Percentiles rank a stretch among this genome's conserved stretches.
phyloP scores from a whole-genome alignment of 2,113 vertebrate genomes.

The Cairina moschata region DNA sequence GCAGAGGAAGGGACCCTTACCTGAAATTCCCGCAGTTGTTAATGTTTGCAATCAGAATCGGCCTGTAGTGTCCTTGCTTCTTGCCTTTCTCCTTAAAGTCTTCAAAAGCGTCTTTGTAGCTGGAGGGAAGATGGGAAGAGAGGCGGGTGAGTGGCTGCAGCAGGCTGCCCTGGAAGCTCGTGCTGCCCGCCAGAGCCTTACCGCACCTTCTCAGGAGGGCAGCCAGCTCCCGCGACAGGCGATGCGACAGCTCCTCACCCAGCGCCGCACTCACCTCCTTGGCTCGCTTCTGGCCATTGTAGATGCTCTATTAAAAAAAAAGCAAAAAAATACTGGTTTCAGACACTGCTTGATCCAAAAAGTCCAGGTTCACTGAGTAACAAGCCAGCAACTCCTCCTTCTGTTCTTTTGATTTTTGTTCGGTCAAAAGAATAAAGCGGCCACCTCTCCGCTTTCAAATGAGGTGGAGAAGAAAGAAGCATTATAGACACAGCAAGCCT shows the following conservation, averaged over 20 bases:
- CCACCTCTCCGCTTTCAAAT: background rate
- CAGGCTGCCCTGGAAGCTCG: background rate
- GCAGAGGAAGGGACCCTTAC: slow-evolving; percentile 69
- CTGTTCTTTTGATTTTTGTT: too few relatives aligned
- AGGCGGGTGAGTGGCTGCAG: background rate
- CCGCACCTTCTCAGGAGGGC: slow-evolving; percentile 81
- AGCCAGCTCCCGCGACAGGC: slow-evolving; percentile 75
- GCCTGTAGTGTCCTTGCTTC: slow-evolving; percentile 66
- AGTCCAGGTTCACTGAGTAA: background rate
- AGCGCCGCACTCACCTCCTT: slow-evolving; percentile 55
- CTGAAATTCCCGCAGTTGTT: slow-evolving; percentile 85
- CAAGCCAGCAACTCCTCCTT: background rate
- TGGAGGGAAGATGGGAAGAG: slow-evolving; percentile 44
- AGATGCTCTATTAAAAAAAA: slow-evolving; percentile 72
- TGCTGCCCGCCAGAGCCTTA: fast-evolving
- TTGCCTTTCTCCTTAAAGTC: slow-evolving; percentile 78
- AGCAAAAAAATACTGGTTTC: background rate
- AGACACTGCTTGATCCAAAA: background rate
- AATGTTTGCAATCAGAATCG: slow-evolving; percentile 83
- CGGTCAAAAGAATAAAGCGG: background rate
- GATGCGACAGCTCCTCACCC: slow-evolving; percentile 24
- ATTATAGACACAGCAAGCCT: background rate
- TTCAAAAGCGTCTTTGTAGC: slow-evolving; percentile 81
- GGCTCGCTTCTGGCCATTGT: slow-evolving; percentile 66
- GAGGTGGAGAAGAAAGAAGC: background rate